These are phyloP conservation scores for Burhinus bistriatus DNA, from an alignment of 2,113 vertebrate genomes.

Conservation along the genomic window DNA sequence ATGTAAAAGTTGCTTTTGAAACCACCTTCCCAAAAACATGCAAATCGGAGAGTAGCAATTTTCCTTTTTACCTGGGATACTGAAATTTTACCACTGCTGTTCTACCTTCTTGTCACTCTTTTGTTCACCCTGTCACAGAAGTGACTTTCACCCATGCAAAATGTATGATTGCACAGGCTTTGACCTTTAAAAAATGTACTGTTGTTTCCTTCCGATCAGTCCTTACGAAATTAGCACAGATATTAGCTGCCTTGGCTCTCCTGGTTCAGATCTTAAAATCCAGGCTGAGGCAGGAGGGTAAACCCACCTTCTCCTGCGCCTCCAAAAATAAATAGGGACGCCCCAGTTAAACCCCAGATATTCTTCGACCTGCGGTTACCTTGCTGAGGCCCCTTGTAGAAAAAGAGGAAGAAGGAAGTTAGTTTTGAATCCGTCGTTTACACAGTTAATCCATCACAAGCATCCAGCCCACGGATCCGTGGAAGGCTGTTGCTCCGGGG, in stretches of 20 bases:
- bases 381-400: background rate
- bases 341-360: background rate
- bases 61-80: background rate
- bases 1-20: background rate
- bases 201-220: background rate
- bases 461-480: background rate
- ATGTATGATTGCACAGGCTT: slow-evolving; percentile 39
- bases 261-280: background rate
- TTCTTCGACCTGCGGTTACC: background rate
- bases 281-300: background rate
- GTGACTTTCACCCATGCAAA: slow-evolving; percentile 43
- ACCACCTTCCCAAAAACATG: background rate
- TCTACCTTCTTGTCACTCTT: slow-evolving; percentile 14
- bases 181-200: slow-evolving; percentile 52
- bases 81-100: background rate
- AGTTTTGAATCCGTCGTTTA: background rate
- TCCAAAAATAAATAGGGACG: accelerated
- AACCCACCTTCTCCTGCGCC: background rate
- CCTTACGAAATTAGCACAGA: background rate
- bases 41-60: background rate
- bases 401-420: background rate
- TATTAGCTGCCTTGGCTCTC: background rate
- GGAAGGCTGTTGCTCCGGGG: background rate
- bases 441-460: background rate
- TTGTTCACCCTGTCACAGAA: slow-evolving; percentile 18